phyloP scores from a whole-genome alignment of 2,797 vertebrate species.

The Dromococcyx pavoninus region DNA sequence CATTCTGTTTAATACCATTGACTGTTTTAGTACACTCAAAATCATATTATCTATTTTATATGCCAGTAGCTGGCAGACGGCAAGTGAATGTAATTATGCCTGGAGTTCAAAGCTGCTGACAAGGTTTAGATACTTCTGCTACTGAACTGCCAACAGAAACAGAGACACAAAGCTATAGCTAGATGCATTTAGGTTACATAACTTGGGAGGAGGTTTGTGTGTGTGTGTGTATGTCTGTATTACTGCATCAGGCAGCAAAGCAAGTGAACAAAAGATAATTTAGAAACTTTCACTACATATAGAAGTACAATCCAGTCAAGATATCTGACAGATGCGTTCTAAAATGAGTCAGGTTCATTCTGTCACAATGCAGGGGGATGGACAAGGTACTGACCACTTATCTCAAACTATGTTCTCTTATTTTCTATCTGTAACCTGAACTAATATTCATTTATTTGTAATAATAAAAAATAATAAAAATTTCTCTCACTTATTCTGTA shows the following conservation, averaged over 20 bases:
- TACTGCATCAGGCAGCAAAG: background rate
- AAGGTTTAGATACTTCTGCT: background rate
- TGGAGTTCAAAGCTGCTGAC: background rate
- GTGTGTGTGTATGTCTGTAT: background rate
- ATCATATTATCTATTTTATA: background rate
- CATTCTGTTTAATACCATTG: background rate
- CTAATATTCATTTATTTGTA: background rate
- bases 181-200: background rate
- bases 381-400: background rate
- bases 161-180: background rate
- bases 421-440: background rate
- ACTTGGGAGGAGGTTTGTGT: accelerated
- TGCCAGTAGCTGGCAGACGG: background rate
- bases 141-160: background rate
- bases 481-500: background rate
- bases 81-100: background rate
- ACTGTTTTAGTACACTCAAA: background rate
- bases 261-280: background rate
- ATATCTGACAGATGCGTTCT: background rate
- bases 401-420: background rate
- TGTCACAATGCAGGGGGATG: background rate
- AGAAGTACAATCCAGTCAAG: background rate
- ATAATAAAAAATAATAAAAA: background rate
- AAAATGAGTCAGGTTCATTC: background rate
- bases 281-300: background rate